Percentiles rank a stretch among this genome's conserved stretches.
These are phyloP conservation scores for Apodemus sylvaticus DNA, from an alignment of 2,113 vertebrate species.

Conservation along the genomic window DNA sequence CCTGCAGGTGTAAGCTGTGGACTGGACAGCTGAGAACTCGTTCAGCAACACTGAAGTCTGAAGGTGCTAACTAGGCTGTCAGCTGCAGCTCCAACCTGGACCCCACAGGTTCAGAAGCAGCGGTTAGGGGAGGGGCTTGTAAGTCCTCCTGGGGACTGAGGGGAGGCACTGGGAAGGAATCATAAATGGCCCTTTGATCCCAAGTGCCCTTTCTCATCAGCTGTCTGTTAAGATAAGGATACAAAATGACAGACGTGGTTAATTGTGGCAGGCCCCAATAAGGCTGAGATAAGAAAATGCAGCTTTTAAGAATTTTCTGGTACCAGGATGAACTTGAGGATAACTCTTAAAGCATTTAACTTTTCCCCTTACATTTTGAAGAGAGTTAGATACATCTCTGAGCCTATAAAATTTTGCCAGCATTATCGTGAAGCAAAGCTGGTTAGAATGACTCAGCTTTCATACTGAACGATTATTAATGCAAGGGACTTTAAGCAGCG, in stretches of 20 bases:
- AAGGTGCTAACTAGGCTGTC: too few species aligned
- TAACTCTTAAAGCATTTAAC: background rate
- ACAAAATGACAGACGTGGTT: background rate
- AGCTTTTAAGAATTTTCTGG: conserved; percentile 21
- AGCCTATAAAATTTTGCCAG: conserved; percentile 31
- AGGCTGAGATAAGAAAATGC: background rate
- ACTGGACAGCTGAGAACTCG: background rate
- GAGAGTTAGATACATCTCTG: conserved; percentile 4
- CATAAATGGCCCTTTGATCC: background rate
- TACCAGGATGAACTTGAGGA: background rate
- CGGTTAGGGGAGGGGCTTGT: rapidly evolving
- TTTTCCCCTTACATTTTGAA: background rate
- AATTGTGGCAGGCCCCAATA: background rate
- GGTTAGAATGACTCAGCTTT: conserved; percentile 1
- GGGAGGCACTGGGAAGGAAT: background rate
- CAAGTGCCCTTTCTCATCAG: background rate
- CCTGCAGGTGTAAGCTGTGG: too few species aligned
- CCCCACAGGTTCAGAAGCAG: rapidly evolving
- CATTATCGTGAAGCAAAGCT: conserved; percentile 49
- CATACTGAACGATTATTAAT: background rate
- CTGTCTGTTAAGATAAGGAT: background rate
- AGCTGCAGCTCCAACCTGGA: too few species aligned
- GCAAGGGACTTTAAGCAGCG: conserved; percentile 2
- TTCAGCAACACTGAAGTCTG: background rate
- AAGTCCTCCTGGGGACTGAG: background rate